Conservation (phyloP, 2,888 invertebrate genomes). For the Drosophila suboccidentalis region DNA sequence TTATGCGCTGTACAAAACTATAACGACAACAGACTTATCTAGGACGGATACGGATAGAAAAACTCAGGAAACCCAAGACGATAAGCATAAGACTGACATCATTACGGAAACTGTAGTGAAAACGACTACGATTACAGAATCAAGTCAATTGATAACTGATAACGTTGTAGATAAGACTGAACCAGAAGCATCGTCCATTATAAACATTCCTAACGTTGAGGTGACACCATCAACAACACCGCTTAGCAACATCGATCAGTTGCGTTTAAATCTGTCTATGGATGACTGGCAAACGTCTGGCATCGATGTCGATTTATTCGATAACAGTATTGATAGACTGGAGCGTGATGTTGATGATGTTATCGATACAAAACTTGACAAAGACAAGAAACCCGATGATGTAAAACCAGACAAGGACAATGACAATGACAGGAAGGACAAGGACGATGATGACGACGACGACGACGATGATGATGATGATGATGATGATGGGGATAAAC, state of each 20-base stretch:
- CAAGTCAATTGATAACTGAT: slow-evolving; percentile 59
- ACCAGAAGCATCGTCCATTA: slow-evolving; percentile 66
- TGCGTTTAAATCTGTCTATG: slow-evolving; percentile 69
- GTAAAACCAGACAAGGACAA: slow-evolving; percentile 80
- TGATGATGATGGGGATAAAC: slow-evolving; percentile 84
- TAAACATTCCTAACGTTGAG: slow-evolving; percentile 68
- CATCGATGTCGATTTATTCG: slow-evolving; percentile 53
- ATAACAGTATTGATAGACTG: slow-evolving; percentile 45
- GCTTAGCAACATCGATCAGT: slow-evolving; percentile 54
- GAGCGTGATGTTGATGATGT: slow-evolving; percentile 51
- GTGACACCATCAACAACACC: slow-evolving; percentile 31
- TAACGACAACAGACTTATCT: slow-evolving; percentile 34
- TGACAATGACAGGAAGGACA: slow-evolving; percentile 81
- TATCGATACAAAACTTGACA: slow-evolving; percentile 52
- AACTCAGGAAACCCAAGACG: slow-evolving; percentile 74
- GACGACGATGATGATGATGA: slow-evolving; percentile 85
- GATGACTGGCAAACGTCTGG: slow-evolving; percentile 73
- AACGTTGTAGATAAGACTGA: slow-evolving; percentile 78
- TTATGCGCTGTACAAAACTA: slow-evolving; percentile 41
- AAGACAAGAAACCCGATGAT: slow-evolving; percentile 69
- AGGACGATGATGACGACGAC: slow-evolving; percentile 71
- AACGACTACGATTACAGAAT: slow-evolving; percentile 65
- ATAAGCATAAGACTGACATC: slow-evolving; percentile 79
- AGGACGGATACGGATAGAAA: slow-evolving; percentile 40
- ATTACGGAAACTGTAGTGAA: slow-evolving; percentile 73